Conservation (phyloP, 2,888 invertebrate genomes). For the Cecidostiba fungosa region DNA sequence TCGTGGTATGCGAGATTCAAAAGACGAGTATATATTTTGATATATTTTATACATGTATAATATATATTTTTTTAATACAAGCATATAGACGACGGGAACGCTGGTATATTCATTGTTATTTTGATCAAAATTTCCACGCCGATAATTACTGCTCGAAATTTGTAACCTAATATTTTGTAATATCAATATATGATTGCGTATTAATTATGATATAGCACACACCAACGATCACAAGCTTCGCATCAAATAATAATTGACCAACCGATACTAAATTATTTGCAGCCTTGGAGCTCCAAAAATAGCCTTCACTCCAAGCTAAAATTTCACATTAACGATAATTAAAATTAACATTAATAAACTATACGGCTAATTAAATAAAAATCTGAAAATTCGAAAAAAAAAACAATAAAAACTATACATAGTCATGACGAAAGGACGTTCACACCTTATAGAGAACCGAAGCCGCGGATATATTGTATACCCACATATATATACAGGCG, state of each 20-base stretch:
- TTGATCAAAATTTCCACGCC: neutral
- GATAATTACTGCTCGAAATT: neutral
- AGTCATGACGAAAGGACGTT: conserved; percentile 59
- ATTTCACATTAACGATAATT: neutral
- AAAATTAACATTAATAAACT: neutral
- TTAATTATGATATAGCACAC: neutral
- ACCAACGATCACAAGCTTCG: neutral
- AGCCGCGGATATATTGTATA: conserved; percentile 39
- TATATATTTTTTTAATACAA: neutral
- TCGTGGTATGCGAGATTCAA: too few species aligned
- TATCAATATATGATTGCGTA: neutral
- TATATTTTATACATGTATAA: too few species aligned
- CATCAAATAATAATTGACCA: neutral
- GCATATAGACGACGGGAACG: neutral
- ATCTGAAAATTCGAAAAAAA: neutral
- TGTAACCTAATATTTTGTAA: neutral
- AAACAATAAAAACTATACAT: neutral
- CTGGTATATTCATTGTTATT: neutral
- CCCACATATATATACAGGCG: neutral
- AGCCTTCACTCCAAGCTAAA: neutral
- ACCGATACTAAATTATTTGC: neutral
- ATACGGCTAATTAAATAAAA: neutral
- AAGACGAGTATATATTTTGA: too few species aligned
- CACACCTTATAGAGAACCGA: conserved; percentile 49
- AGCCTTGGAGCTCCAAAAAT: neutral